Evolutionary conservation across 2,888 invertebrate genomes (phyloP).

Genomic region (Pardosa pseudoannulata): DNA sequence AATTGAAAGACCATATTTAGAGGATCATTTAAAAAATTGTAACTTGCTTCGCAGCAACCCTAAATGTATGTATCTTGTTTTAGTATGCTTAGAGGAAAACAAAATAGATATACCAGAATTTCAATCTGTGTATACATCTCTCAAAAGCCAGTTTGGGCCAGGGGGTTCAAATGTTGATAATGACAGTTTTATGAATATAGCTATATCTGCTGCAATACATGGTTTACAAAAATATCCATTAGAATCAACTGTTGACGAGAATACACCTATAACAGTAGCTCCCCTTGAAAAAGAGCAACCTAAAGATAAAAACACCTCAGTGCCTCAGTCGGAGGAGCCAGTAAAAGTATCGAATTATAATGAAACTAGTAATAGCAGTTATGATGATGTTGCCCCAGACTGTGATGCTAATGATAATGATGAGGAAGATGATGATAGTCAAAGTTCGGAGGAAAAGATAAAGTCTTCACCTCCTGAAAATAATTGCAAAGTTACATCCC

Average conservation of each 20-base stretch:
- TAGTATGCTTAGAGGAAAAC: constrained; percentile 79
- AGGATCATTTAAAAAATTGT: constrained; percentile 81
- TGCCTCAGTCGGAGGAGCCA: constrained; percentile 25
- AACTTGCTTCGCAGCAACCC: constrained; percentile 81
- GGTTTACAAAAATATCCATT: constrained; percentile 73
- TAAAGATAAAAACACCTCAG: constrained; percentile 44
- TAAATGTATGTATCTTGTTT: constrained; percentile 81
- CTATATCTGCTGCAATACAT: constrained; percentile 77
- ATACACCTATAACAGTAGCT: constrained; percentile 63
- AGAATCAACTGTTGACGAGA: constrained; percentile 38
- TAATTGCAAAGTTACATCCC: constrained; percentile 31
- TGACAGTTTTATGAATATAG: constrained; percentile 77
- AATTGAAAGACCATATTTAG: constrained; percentile 56
- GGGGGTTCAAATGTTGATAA: constrained; percentile 72
- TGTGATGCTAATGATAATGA: constrained; percentile 34
- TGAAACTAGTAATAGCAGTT: constrained; percentile 57
- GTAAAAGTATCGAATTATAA: constrained; percentile 32
- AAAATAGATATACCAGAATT: constrained; percentile 54
- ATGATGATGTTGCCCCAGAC: constrained; percentile 40
- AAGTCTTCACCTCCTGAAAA: neutral
- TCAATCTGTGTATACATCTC: constrained; percentile 33
- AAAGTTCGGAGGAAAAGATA: constrained; percentile 34
- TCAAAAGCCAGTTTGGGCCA: constrained; percentile 67
- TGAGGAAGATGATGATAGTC: constrained; percentile 51
- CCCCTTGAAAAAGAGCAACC: constrained; percentile 61